A percentile compares a stretch with the other conserved stretches of the same genome.
Conservation (phyloP, 2,797 vertebrate genomes). For the Acropternis orthonyx region DNA sequence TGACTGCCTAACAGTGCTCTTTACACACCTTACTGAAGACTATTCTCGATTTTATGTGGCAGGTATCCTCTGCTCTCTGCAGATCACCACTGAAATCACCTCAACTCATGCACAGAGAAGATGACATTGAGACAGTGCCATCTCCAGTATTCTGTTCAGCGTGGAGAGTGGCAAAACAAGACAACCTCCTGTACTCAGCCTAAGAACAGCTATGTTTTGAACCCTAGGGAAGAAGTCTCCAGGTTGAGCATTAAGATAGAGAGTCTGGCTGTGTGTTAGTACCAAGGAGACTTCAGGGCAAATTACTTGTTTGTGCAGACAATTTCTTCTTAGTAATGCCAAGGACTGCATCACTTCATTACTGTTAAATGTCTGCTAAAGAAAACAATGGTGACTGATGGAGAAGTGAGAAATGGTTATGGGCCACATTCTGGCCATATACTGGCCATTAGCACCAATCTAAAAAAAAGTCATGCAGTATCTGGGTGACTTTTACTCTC, state of each 20-base stretch:
- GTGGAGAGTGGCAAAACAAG: not conserved
- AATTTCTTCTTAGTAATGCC: not conserved
- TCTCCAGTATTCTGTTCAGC: not conserved
- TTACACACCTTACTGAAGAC: not conserved
- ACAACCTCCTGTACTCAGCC: not conserved
- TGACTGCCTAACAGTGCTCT: not conserved
- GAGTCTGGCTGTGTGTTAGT: not conserved
- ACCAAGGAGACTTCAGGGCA: not conserved
- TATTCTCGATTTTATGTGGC: not conserved
- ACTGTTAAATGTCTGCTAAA: not conserved
- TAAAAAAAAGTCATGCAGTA: not conserved
- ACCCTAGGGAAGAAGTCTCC: not conserved
- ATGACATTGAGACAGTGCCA: not conserved
- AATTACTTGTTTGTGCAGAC: not conserved
- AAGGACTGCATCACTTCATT: not conserved
- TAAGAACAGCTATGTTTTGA: not conserved
- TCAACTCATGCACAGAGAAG: not conserved
- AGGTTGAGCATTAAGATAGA: not conserved
- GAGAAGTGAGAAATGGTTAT: not conserved
- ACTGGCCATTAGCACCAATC: not conserved
- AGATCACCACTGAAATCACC: not conserved
- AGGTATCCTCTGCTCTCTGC: not conserved
- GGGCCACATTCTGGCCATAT: not conserved
- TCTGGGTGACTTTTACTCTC: not conserved
- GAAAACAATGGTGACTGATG: not conserved